Evolutionary conservation across 2,113 vertebrate species (phyloP).

Genomic region (Hypocryptadius cinnamomeus): DNA sequence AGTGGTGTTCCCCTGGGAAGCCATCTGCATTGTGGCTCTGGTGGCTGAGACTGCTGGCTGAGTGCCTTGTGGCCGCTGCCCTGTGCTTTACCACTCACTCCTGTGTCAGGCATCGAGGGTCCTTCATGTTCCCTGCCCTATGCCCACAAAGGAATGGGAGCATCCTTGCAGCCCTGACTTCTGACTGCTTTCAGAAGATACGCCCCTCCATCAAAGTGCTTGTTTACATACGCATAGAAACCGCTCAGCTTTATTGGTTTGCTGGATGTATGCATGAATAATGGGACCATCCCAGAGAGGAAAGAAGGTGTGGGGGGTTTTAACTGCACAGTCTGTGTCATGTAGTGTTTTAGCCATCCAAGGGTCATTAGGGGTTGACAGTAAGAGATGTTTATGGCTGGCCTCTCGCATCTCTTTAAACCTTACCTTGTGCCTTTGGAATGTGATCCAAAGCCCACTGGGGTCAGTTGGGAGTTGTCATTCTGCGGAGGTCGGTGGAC

Average conservation of each 20-base stretch:
- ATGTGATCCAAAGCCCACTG: not conserved
- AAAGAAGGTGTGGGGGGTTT: not conserved
- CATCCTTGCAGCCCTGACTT: not conserved
- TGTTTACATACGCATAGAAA: not conserved
- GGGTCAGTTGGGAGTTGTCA: not conserved
- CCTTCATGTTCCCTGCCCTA: not conserved
- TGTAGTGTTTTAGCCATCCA: not conserved
- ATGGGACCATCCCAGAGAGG: not conserved
- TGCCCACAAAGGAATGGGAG: fast-evolving
- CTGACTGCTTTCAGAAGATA: not conserved
- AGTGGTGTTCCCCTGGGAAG: not conserved
- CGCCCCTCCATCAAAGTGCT: not conserved
- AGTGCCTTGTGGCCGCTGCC: not conserved
- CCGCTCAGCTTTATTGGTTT: not conserved
- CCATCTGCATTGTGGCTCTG: not conserved
- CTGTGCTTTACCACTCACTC: not conserved
- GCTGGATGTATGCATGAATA: not conserved
- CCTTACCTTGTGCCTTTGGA: not conserved
- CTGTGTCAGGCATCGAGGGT: fast-evolving
- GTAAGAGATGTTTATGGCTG: not conserved
- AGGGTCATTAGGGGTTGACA: not conserved
- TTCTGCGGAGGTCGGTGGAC: not conserved
- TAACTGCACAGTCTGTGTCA: not conserved
- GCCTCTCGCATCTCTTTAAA: not conserved
- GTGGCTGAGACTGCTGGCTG: not conserved